Evolutionary conservation across 2,113 vertebrate genomes (phyloP), one percentile per base, ranked within the genome.

Genomic region (Poicephalus gulielmi): DNA sequence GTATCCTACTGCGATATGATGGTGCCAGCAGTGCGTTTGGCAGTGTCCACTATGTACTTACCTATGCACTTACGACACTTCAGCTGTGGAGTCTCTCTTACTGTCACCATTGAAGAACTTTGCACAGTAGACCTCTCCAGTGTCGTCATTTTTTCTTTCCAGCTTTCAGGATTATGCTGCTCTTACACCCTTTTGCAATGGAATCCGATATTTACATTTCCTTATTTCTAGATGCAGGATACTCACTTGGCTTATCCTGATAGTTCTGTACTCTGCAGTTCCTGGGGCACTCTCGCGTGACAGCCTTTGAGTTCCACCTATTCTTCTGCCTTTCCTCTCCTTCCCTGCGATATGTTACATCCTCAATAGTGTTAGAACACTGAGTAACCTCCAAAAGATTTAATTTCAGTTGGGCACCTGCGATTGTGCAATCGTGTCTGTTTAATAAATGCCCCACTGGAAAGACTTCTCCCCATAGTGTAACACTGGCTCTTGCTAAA

Each of bases 191-290:
- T 49, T 91, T 71, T 59, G 74, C 69, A 87, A 53, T 10, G 33
- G 33, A 75, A 62, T 67, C 19, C 33, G 57, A 37, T 77, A 64
- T 44, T 91, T 69, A 52, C 14, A n/a, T 49, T 89, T 91, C 24
- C 76, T 79, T 14, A 75, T 88, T 83, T 55, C 24, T 47, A 63
- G 31, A 41, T 53, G 10, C 7, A 27, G 78, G 69, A 75, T 47
- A 59, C 2, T 59, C 31, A 14, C 19, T 73, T 66, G 50, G 13
- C n/a, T 86, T 83, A 63, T 68, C 28, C 31, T 78, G 80, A 50
- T 22, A 80, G 63, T 6, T 0, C 0, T 33, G 33, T 4, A 7
- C 31, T 35, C 77, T 37, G 24, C 0, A 0, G 33, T 50, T 84
- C 55, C 31, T 68, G 20, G 1, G 6, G 16, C 28, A 46, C 18